These are phyloP conservation scores for Sebastes itinus DNA, from an alignment of 2,797 vertebrate genomes.

Conservation along the genomic window DNA sequence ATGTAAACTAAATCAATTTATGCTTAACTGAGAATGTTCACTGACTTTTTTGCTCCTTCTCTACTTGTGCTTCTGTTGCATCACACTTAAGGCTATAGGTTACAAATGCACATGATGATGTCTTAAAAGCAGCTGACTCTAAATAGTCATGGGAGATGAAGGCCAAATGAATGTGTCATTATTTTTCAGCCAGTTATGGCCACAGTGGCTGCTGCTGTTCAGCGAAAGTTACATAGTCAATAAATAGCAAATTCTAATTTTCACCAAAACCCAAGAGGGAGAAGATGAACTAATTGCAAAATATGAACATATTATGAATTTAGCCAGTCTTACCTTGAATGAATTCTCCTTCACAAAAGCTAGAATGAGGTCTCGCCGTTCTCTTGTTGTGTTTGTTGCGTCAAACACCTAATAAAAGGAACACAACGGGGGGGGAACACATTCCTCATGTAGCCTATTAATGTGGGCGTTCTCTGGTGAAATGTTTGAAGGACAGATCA, in stretches of 20 bases:
- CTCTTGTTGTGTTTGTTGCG: conserved; percentile 97
- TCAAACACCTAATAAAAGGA: conserved; percentile 89
- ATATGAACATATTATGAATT: neutral
- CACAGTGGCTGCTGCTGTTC: neutral
- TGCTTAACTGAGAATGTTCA: neutral
- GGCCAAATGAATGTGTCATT: neutral
- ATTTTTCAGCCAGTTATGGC: neutral
- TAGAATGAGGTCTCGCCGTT: conserved; percentile 93
- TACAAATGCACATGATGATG: neutral
- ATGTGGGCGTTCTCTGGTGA: neutral
- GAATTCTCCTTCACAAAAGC: conserved; percentile 90
- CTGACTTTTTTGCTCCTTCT: neutral
- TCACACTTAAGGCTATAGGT: too few species aligned
- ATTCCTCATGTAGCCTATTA: neutral
- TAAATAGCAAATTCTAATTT: neutral
- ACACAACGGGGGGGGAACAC: neutral
- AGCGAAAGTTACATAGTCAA: neutral
- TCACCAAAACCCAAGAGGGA: neutral
- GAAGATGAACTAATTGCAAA: neutral
- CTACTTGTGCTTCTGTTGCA: neutral
- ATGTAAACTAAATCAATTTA: too few species aligned
- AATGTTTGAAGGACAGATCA: conserved; percentile 9
- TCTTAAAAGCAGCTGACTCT: neutral
- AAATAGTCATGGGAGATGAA: neutral
- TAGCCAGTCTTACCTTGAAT: conserved; percentile 86